Conservation (phyloP, 2,113 vertebrate species). For the Lasiurus borealis region DNA sequence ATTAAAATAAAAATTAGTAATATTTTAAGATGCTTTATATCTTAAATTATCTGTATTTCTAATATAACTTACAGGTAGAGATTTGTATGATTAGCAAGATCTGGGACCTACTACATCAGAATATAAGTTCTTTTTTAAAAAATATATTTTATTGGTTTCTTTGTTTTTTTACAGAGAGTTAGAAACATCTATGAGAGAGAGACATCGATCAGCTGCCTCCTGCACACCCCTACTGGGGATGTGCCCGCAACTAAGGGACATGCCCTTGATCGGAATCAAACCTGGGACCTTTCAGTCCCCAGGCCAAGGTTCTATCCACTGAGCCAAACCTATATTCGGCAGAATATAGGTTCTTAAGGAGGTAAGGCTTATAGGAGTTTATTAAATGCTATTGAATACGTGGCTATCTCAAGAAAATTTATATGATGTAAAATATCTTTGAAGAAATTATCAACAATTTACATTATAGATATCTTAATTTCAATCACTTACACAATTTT, state of each 20-base stretch:
- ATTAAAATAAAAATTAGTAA: not conserved
- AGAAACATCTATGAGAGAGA: too few species aligned
- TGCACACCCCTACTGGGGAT: too few species aligned
- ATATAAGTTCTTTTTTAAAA: not conserved
- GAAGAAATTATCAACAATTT: not conserved
- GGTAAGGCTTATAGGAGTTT: not conserved
- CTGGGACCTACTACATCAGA: not conserved
- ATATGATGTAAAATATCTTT: slow-evolving; percentile 24
- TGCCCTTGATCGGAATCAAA: too few species aligned
- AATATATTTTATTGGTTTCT: too few species aligned
- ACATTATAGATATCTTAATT: not conserved
- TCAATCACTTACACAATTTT: not conserved
- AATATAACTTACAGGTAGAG: not conserved
- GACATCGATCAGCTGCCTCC: too few species aligned
- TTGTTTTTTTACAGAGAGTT: too few species aligned
- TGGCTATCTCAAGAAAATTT: not conserved
- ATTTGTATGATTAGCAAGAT: slow-evolving; percentile 32
- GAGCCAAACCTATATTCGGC: too few species aligned
- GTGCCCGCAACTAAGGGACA: too few species aligned
- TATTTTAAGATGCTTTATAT: not conserved
- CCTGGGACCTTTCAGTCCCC: too few species aligned
- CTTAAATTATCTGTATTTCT: slow-evolving; percentile 27
- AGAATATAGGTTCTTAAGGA: not conserved
- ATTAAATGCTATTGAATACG: slow-evolving; percentile 8
- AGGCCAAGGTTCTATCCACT: too few species aligned